phyloP scores from a whole-genome alignment of 2,888 invertebrate species.

The Eilema sororculum region DNA sequence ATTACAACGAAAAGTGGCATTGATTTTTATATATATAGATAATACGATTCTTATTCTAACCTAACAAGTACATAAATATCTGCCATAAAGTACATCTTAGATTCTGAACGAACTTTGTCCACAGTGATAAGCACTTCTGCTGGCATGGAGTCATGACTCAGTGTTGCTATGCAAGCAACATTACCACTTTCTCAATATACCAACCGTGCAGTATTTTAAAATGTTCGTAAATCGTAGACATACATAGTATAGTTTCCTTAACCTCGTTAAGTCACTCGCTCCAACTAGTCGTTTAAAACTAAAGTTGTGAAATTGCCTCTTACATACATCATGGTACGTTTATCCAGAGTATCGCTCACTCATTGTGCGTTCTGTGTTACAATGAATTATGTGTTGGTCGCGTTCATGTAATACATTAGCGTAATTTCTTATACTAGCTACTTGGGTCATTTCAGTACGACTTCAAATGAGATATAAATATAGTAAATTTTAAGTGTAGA shows the following conservation, averaged over 20 bases:
- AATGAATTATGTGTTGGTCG: slow-evolving; percentile 29
- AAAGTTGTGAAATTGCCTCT: slow-evolving; percentile 29
- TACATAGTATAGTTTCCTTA: background rate
- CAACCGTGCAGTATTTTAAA: background rate
- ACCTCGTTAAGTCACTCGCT: slow-evolving; percentile 23
- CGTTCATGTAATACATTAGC: slow-evolving; percentile 30
- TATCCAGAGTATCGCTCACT: slow-evolving; percentile 13
- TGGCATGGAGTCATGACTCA: background rate
- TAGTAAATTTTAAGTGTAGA: background rate
- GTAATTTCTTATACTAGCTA: background rate
- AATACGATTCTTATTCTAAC: too few relatives aligned
- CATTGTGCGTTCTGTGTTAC: slow-evolving; percentile 17
- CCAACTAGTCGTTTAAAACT: slow-evolving; percentile 10
- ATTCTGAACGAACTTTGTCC: background rate
- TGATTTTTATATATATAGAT: too few relatives aligned
- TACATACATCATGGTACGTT: slow-evolving; percentile 25
- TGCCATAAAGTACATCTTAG: background rate
- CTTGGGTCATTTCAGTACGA: background rate
- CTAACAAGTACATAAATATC: background rate
- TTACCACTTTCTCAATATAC: background rate
- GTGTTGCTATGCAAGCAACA: background rate
- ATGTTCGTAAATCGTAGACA: background rate
- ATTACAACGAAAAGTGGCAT: too few relatives aligned
- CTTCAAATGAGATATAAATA: slow-evolving; percentile 1
- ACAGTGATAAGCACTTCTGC: background rate